Percentiles rank a stretch among this genome's conserved stretches.
phyloP scores from a whole-genome alignment of 2,888 invertebrate species.

The Salpingus planirostris region DNA sequence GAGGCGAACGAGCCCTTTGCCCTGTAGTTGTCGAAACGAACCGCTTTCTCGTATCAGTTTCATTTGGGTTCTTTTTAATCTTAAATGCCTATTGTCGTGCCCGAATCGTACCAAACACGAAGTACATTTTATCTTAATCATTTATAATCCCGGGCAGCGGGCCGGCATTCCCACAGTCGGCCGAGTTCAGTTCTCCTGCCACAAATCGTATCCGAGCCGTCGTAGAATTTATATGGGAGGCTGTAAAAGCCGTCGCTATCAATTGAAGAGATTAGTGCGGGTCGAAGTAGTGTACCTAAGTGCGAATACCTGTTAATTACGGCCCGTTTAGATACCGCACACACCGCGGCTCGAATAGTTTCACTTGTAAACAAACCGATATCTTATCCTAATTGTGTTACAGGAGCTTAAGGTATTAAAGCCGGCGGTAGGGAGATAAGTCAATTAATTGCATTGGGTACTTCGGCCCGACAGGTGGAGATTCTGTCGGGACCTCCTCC shows the following conservation, averaged over 20 bases:
- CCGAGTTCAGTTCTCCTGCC: neutral
- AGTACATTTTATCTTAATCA: slow-evolving; percentile 12
- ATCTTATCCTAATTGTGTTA: slow-evolving; percentile 29
- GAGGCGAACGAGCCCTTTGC: too few species aligned
- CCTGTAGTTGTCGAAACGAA: too few species aligned
- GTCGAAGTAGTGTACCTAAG: slow-evolving; percentile 22
- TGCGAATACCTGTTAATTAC: slow-evolving; percentile 32
- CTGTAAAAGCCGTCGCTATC: slow-evolving; percentile 16
- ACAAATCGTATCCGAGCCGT: neutral
- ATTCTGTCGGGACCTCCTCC: neutral
- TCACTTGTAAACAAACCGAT: slow-evolving; percentile 25
- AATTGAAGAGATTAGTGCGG: slow-evolving; percentile 23
- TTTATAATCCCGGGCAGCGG: slow-evolving; percentile 8
- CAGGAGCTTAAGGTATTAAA: slow-evolving; percentile 19
- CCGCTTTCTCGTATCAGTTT: slow-evolving; percentile 15
- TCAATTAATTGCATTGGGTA: slow-evolving; percentile 26
- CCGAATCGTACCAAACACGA: slow-evolving; percentile 12
- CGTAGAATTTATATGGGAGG: slow-evolving; percentile 1
- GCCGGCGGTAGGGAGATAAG: slow-evolving; percentile 25
- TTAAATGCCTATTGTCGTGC: slow-evolving; percentile 17
- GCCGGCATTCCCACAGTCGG: slow-evolving; percentile 5
- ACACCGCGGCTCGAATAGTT: slow-evolving; percentile 21
- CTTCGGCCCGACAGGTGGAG: slow-evolving; percentile 8
- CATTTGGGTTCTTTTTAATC: slow-evolving; percentile 14
- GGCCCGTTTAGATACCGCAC: slow-evolving; percentile 21